A percentile compares a stretch with the other conserved stretches of the same genome.
Evolutionary conservation across 2,113 vertebrate genomes (phyloP).

Genomic region (Pelecanus crispus): DNA sequence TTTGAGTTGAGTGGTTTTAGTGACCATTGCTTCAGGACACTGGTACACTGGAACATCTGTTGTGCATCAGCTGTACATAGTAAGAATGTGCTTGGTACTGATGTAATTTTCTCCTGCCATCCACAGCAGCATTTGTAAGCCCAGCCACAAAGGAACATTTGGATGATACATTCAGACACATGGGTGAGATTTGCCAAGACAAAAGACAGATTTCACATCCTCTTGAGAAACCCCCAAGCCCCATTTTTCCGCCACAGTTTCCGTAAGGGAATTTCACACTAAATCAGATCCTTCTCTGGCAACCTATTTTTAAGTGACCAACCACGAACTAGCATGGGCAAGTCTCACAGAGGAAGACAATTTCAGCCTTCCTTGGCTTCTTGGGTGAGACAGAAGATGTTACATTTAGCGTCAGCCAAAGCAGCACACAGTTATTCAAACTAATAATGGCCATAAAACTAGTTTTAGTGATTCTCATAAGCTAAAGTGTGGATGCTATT

Average conservation of each 20-base stretch:
- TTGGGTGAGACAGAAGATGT: background rate
- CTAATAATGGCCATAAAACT: background rate
- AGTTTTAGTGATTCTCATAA: background rate
- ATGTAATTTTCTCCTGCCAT: background rate
- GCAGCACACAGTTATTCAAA: background rate
- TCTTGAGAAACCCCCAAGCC: background rate
- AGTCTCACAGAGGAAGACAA: background rate
- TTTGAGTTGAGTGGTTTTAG: background rate
- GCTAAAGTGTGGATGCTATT: background rate
- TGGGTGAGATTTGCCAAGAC: background rate
- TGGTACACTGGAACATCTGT: background rate
- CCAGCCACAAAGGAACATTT: background rate
- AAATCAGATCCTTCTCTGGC: background rate
- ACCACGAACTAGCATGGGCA: background rate
- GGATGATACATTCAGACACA: background rate
- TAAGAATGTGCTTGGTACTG: background rate
- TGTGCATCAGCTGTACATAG: accelerated
- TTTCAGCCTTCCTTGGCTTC: background rate
- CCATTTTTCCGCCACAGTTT: background rate
- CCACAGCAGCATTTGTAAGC: background rate
- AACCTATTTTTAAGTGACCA: background rate
- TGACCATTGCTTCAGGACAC: background rate
- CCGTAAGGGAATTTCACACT: background rate
- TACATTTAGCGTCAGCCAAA: background rate
- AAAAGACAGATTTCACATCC: background rate